Evolutionary conservation across 2,888 invertebrate species (phyloP).

Genomic region (Hoplodrina blanda): DNA sequence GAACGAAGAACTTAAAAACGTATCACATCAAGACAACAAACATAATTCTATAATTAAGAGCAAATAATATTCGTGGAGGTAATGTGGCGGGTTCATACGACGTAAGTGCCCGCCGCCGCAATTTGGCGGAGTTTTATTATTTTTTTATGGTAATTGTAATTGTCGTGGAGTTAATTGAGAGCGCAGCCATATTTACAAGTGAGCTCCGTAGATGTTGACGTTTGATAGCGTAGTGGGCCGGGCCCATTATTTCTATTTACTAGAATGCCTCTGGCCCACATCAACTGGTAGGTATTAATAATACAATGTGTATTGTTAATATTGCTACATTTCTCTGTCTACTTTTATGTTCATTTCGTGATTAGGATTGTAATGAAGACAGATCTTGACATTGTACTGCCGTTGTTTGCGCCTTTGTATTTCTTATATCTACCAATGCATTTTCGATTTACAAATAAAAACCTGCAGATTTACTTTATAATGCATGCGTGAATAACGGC

Average conservation of each 20-base stretch:
- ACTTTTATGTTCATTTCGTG: slow-evolving; percentile 26
- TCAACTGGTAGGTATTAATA: slow-evolving; percentile 65
- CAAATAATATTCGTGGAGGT: slow-evolving; percentile 73
- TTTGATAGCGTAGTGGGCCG: slow-evolving; percentile 74
- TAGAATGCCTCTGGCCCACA: slow-evolving; percentile 71
- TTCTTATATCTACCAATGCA: background rate
- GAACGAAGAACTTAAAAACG: slow-evolving; percentile 39
- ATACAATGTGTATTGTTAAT: slow-evolving; percentile 63
- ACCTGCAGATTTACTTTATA: slow-evolving; percentile 1
- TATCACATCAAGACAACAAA: slow-evolving; percentile 60
- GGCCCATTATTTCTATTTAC: slow-evolving; percentile 83
- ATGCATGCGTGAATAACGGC: slow-evolving; percentile 11
- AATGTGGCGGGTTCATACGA: slow-evolving; percentile 66
- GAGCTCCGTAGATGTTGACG: slow-evolving; percentile 77
- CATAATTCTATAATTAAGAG: slow-evolving; percentile 70
- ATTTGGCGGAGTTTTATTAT: slow-evolving; percentile 84
- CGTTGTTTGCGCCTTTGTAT: background rate
- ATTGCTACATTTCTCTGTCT: slow-evolving; percentile 57
- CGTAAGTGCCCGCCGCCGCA: slow-evolving; percentile 76
- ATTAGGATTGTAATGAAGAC: slow-evolving; percentile 26
- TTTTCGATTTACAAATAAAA: background rate
- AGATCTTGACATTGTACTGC: slow-evolving; percentile 17
- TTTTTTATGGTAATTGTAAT: slow-evolving; percentile 87
- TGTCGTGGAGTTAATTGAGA: slow-evolving; percentile 85
- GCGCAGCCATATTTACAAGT: slow-evolving; percentile 82